Evolutionary conservation across 2,888 invertebrate species (phyloP), one percentile per base, ranked within the genome.

Genomic region (Yponomeuta malinellus): DNA sequence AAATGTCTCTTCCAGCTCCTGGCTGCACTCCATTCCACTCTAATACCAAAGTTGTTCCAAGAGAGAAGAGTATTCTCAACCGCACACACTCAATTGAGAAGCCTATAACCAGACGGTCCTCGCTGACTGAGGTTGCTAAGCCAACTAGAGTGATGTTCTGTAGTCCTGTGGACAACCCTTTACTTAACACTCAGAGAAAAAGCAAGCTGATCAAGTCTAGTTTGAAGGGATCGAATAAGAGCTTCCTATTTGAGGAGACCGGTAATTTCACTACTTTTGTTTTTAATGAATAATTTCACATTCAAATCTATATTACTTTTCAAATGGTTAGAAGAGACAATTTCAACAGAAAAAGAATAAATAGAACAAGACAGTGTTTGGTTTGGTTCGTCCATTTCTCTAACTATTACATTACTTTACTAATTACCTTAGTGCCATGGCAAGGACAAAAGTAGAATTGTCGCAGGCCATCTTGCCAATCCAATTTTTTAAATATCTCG

Each of bases 211-310:
- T 93, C 71, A 93, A 92, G 74, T 93, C 92, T 1, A 93, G 86
- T 71, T 77, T 93, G 73, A 93, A 93, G 72, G 92, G 92, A 2
- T 92, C 92, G 1, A 90, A 87, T 68, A 93, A 92, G 76, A 92
- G 91, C 76, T 92, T 92, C 48, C 76, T 91, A 12, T 86, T 88
- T 79, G 86, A 90, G 72, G 86, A 89, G 1, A 83, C 73, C 74
- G 80, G 92, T 91, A 74, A 87, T 86, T 81, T 48, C 2, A 9
- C 65, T 33, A 12, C 9, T 23, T 31, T 23, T 8, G 0, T 70
- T 23, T 37, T 63, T n/a, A 23, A n/a, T 33, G 12, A 12, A 12
- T 2, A 59, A 15, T 59, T 4, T 59, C 8, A 8, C 52, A 59
- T 6, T 15, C 15, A 59, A 59, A 59, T 15, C 15, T 15, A 5